Percentiles rank a stretch among this genome's conserved stretches.
These are phyloP conservation scores for Meandrusa payeni DNA, from an alignment of 2,888 invertebrate species.

Conservation along the genomic window DNA sequence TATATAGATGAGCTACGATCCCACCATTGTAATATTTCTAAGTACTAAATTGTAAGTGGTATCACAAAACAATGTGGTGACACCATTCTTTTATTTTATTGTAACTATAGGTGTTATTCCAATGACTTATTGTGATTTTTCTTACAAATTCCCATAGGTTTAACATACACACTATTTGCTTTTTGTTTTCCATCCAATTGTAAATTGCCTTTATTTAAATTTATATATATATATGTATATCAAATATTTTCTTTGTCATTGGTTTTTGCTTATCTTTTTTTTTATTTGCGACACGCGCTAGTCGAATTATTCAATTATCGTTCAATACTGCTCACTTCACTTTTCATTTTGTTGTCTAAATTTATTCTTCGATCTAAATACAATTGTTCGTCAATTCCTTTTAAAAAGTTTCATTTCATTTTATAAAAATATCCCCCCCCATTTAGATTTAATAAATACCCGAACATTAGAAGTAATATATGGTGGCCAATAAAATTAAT, in stretches of 20 bases:
- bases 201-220: constrained; percentile 56
- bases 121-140: constrained; percentile 74
- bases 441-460: constrained; percentile 53
- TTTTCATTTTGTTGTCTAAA: constrained; percentile 30
- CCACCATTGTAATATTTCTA: constrained; percentile 79
- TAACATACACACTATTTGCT: constrained; percentile 49
- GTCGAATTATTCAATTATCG: constrained; percentile 39
- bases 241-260: constrained; percentile 30
- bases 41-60: constrained; percentile 74
- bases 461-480: constrained; percentile 64
- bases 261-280: constrained; percentile 31
- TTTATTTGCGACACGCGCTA: constrained; percentile 30
- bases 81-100: constrained; percentile 56
- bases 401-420: constrained; percentile 14
- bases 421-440: constrained; percentile 31
- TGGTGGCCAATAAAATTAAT: constrained; percentile 74
- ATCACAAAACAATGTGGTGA: constrained; percentile 64
- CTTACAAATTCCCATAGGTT: constrained; percentile 67
- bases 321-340: constrained; percentile 54
- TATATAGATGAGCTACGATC: constrained; percentile 78
- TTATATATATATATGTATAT: constrained; percentile 43
- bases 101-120: constrained; percentile 68
- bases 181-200: constrained; percentile 54
- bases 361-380: constrained; percentile 38
- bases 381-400: constrained; percentile 25